Conservation (phyloP, 2,888 invertebrate genomes). For the Acanthopleura granulata region DNA sequence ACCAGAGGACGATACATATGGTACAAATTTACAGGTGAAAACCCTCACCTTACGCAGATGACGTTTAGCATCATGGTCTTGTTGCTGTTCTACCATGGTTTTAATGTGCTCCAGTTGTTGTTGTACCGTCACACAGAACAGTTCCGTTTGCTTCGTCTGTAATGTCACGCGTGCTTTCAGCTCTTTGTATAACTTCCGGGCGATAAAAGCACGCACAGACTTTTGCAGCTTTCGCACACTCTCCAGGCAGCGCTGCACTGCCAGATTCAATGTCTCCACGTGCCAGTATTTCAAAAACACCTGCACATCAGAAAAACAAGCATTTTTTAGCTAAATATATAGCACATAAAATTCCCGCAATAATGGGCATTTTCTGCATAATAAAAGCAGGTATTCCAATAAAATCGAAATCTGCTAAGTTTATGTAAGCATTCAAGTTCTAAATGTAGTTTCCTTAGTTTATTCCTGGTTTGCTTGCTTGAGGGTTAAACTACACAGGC, state of each 20-base stretch:
- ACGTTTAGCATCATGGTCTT: constrained; percentile 22
- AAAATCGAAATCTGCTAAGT: no score
- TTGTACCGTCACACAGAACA: constrained; percentile 24
- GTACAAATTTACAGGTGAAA: no score
- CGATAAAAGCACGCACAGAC: constrained; percentile 44
- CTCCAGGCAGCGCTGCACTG: constrained; percentile 36
- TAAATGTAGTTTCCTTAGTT: no score
- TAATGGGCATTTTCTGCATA: no score
- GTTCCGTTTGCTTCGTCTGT: constrained; percentile 30
- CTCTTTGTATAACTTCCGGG: constrained; percentile 30
- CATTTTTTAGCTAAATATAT: no score
- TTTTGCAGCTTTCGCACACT: constrained; percentile 48
- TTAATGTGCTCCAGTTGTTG: constrained; percentile 19
- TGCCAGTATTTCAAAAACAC: constrained; percentile 64
- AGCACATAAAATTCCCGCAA: no score
- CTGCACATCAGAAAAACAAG: constrained; percentile 30
- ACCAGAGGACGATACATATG: no score
- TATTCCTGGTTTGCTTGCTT: no score
- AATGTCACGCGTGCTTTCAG: constrained; percentile 21
- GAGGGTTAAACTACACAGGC: no score
- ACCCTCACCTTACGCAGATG: constrained; percentile 14
- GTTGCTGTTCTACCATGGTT: constrained; percentile 18
- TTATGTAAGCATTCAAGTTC: no score
- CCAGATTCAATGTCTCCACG: constrained; percentile 49
- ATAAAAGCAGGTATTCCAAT: no score